phyloP scores from a whole-genome alignment of 2,888 invertebrate genomes.

The Campoletis raptor region DNA sequence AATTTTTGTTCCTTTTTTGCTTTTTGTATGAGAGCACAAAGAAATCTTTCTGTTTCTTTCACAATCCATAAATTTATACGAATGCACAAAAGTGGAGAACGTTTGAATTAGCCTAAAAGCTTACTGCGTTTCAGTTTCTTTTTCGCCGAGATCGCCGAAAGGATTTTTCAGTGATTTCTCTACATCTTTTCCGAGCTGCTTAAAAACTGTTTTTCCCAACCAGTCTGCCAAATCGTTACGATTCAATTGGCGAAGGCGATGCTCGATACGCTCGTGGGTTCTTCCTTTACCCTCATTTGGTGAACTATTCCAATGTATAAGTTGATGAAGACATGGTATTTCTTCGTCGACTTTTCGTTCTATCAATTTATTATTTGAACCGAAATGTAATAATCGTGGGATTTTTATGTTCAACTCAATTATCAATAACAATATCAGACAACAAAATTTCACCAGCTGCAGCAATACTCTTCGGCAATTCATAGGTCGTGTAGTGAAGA shows the following conservation, averaged over 20 bases:
- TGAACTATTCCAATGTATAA: slow-evolving; percentile 87
- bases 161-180: slow-evolving; percentile 79
- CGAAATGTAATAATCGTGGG: neutral
- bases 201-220: slow-evolving; percentile 87
- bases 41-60: neutral
- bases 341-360: slow-evolving; percentile 86
- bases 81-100: neutral
- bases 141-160: slow-evolving; percentile 74
- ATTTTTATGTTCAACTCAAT: neutral
- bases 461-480: slow-evolving; percentile 84
- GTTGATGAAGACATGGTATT: slow-evolving; percentile 86
- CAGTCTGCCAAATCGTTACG: slow-evolving; percentile 87
- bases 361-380: slow-evolving; percentile 63
- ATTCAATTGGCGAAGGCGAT: slow-evolving; percentile 87
- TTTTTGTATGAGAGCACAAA: neutral
- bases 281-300: slow-evolving; percentile 86
- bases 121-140: slow-evolving; percentile 73
- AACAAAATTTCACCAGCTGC: slow-evolving; percentile 83
- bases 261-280: slow-evolving; percentile 86
- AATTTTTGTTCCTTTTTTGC: neutral
- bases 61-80: neutral
- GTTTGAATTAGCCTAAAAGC: neutral
- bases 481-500: slow-evolving; percentile 86
- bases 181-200: slow-evolving; percentile 86
- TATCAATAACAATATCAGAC: neutral